Evolutionary conservation across 1,140 invertebrate species (phyloP).

Genomic region (Calliphora vicina): DNA sequence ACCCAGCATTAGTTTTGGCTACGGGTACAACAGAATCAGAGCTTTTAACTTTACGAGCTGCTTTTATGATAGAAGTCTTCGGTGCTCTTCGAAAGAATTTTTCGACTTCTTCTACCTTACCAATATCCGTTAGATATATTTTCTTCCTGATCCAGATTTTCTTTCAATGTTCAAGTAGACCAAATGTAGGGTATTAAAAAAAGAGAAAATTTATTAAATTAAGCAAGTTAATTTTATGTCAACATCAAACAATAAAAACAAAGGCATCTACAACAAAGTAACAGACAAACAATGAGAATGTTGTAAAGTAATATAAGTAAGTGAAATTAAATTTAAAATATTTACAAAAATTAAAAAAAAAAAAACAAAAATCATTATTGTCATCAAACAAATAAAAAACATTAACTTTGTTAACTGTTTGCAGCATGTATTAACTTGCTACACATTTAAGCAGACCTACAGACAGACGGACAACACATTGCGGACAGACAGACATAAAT

Average conservation of each 20-base stretch:
- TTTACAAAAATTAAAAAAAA: background rate
- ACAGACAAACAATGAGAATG: background rate
- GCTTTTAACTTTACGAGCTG: too few relatives aligned
- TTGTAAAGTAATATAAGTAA: background rate
- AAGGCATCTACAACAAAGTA: conserved; percentile 11
- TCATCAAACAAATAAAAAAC: background rate
- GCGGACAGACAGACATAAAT: background rate
- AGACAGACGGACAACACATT: too few relatives aligned
- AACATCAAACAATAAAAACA: background rate
- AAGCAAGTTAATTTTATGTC: background rate
- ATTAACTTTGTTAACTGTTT: background rate
- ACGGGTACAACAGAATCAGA: too few relatives aligned
- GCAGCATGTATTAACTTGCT: background rate
- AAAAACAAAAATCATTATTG: background rate
- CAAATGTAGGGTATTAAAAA: background rate
- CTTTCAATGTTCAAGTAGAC: too few relatives aligned
- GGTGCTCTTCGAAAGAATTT: too few relatives aligned
- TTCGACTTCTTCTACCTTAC: too few relatives aligned
- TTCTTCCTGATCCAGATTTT: too few relatives aligned
- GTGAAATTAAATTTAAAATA: background rate
- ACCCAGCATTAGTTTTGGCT: too few relatives aligned
- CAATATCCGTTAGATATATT: too few relatives aligned
- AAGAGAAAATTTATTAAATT: conserved; percentile 26
- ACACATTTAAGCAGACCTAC: background rate
- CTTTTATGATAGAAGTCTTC: too few relatives aligned